Conservation (phyloP, 2,888 invertebrate genomes). For the Cacoxenus indagator region DNA sequence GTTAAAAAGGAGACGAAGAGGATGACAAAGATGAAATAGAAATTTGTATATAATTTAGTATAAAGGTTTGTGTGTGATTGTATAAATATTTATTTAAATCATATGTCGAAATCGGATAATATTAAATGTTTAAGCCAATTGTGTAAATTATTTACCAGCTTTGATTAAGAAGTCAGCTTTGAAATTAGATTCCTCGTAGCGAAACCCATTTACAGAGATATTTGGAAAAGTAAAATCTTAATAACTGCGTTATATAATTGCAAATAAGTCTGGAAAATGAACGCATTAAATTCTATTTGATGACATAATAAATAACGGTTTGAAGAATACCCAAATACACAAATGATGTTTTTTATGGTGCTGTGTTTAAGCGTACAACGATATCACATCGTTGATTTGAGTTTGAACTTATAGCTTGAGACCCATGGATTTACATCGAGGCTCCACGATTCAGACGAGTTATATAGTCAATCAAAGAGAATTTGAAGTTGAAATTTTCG, state of each 20-base stretch:
- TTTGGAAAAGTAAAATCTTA: neutral
- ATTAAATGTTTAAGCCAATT: neutral
- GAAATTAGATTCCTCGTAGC: conserved; percentile 5
- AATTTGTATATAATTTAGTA: conserved; percentile 1
- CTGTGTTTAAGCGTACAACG: neutral
- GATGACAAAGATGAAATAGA: neutral
- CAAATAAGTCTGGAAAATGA: conserved; percentile 11
- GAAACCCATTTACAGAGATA: neutral
- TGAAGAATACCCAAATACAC: neutral
- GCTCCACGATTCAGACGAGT: too few species aligned
- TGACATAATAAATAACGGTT: neutral
- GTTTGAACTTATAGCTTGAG: too few species aligned
- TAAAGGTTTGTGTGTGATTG: conserved; percentile 1
- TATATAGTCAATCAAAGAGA: too few species aligned
- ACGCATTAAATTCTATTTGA: neutral
- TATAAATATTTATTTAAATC: conserved; percentile 10
- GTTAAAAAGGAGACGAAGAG: neutral
- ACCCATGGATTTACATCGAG: too few species aligned
- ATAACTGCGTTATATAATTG: conserved; percentile 8
- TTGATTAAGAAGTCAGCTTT: conserved; percentile 5
- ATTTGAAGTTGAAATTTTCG: too few species aligned
- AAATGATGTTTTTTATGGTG: neutral
- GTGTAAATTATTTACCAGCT: conserved; percentile 9
- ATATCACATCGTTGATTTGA: neutral
- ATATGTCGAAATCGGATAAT: neutral